Conservation (phyloP, 2,888 invertebrate species). For the Sesia bembeciformis region DNA sequence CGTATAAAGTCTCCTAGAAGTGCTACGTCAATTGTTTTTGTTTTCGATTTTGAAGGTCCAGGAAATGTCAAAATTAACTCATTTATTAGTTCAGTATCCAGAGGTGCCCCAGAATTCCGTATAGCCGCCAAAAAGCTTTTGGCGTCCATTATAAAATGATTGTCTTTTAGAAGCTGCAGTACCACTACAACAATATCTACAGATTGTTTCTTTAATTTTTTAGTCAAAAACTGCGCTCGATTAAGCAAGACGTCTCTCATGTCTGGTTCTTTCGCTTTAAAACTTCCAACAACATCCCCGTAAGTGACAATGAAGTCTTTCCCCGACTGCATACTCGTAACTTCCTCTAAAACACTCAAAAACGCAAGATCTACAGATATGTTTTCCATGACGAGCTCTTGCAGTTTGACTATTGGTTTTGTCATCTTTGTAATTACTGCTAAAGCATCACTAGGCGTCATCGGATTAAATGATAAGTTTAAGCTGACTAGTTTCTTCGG, state of each 20-base stretch:
- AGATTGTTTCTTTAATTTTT: slow-evolving; percentile 24
- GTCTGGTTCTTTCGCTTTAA: slow-evolving; percentile 21
- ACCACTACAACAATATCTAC: slow-evolving; percentile 34
- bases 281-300: slow-evolving; percentile 24
- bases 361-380: slow-evolving; percentile 29
- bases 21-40: slow-evolving; percentile 28
- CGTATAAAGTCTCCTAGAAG: slow-evolving; percentile 33
- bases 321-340: slow-evolving; percentile 22
- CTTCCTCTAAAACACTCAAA: slow-evolving; percentile 16
- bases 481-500: slow-evolving; percentile 32
- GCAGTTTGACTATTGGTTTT: slow-evolving; percentile 21
- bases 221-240: slow-evolving; percentile 33
- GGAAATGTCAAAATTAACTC: slow-evolving; percentile 29
- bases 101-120: slow-evolving; percentile 12
- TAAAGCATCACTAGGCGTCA: slow-evolving; percentile 32
- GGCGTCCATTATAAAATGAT: slow-evolving; percentile 14
- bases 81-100: slow-evolving; percentile 33
- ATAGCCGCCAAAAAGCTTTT: slow-evolving; percentile 26
- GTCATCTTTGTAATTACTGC: slow-evolving; percentile 27
- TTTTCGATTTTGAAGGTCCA: slow-evolving; percentile 25
- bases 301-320: slow-evolving; percentile 26
- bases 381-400: slow-evolving; percentile 34
- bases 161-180: slow-evolving; percentile 31
- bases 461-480: slow-evolving; percentile 42
- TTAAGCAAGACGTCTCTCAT: slow-evolving; percentile 36